These are phyloP conservation scores for Cydia fagiglandana DNA, from an alignment of 1,140 invertebrate species.

Conservation along the genomic window DNA sequence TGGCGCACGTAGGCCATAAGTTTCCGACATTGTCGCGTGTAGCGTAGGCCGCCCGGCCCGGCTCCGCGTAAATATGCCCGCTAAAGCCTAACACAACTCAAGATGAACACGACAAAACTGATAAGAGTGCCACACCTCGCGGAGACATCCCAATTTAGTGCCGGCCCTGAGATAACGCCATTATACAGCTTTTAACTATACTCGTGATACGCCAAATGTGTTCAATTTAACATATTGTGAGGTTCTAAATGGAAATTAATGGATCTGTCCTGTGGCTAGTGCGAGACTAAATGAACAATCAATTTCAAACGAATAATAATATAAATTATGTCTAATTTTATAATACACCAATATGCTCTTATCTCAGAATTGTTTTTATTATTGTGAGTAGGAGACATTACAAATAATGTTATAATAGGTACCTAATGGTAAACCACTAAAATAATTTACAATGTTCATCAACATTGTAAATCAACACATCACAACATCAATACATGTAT, in stretches of 20 bases:
- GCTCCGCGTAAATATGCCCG: conserved; percentile 69
- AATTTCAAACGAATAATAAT: neutral
- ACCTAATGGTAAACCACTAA: too few relatives aligned
- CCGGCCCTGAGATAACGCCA: conserved; percentile 74
- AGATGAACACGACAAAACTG: conserved; percentile 77
- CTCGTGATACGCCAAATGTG: conserved; percentile 75
- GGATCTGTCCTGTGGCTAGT: conserved; percentile 39
- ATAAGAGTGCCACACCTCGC: conserved; percentile 69
- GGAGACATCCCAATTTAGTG: conserved; percentile 78
- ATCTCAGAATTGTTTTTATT: neutral
- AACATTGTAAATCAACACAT: too few relatives aligned
- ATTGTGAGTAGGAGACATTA: too few relatives aligned
- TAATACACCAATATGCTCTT: neutral
- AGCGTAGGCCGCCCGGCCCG: conserved; percentile 68
- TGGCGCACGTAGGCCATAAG: conserved; percentile 60
- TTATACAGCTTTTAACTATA: conserved; percentile 79
- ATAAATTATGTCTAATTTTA: neutral
- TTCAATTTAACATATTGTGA: conserved; percentile 70
- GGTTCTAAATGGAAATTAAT: conserved; percentile 62
- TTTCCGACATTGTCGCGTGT: conserved; percentile 72
- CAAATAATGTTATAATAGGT: too few relatives aligned
- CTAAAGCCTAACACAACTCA: conserved; percentile 79
- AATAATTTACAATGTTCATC: too few relatives aligned
- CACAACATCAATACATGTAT: too few relatives aligned
- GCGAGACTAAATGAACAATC: conserved; percentile 34